A percentile compares a stretch with the other conserved stretches of the same genome.
phyloP scores from a whole-genome alignment of 2,113 vertebrate genomes.

The Gorsachius goisagi region DNA sequence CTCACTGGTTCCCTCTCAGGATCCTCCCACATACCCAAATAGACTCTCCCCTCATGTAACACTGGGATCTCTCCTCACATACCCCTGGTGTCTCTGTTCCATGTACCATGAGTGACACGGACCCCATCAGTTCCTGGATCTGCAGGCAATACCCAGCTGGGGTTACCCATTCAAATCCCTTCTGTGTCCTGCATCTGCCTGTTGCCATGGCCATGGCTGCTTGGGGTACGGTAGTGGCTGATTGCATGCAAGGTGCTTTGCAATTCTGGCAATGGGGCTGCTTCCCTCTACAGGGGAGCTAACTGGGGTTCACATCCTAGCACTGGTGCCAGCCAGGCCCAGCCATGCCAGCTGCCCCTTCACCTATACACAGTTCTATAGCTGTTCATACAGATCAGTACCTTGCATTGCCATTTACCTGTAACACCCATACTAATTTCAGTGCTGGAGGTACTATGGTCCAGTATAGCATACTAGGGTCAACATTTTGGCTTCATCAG shows the following conservation, averaged over 20 bases:
- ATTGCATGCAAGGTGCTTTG: not conserved
- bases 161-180: not conserved
- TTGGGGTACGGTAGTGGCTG: not conserved
- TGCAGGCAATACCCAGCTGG: not conserved
- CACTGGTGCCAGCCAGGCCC: not conserved
- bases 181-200: not conserved
- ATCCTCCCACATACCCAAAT: not conserved
- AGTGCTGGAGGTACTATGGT: not conserved
- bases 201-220: not conserved
- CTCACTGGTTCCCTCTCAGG: not conserved
- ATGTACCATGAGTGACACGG: not conserved
- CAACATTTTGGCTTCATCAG: not conserved
- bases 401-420: not conserved
- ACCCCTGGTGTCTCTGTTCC: not conserved
- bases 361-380: not conserved
- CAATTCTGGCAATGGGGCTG: not conserved
- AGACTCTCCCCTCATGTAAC: not conserved
- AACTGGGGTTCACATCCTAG: not conserved
- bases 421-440: not conserved
- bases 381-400: not conserved
- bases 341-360: not conserved
- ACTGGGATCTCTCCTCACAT: not conserved
- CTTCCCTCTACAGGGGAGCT: not conserved
- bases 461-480: not conserved
- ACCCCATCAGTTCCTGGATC: not conserved